Conservation (phyloP, 1,140 invertebrate species). For the Zaprionus capensis region DNA sequence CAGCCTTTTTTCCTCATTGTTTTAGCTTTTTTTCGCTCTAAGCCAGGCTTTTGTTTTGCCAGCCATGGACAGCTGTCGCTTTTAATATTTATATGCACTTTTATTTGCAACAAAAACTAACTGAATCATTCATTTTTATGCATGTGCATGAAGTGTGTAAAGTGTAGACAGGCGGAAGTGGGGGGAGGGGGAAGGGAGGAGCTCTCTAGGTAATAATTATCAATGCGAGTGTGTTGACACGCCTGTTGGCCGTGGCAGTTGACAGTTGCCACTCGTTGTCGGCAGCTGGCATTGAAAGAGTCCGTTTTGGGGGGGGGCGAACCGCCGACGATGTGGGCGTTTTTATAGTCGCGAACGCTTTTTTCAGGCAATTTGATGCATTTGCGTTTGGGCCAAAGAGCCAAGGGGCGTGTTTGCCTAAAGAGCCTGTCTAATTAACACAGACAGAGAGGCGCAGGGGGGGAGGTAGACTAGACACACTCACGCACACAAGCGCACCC, state of each 20-base stretch:
- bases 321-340: conserved; percentile 52
- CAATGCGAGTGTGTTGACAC: conserved; percentile 47
- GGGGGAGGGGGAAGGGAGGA: neutral
- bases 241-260: conserved; percentile 52
- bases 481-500: conserved; percentile 46
- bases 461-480: neutral
- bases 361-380: conserved; percentile 76
- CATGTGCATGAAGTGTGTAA: conserved; percentile 41
- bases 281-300: conserved; percentile 58
- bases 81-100: conserved; percentile 66
- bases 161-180: conserved; percentile 25
- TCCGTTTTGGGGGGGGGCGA: neutral
- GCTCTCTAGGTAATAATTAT: conserved; percentile 59
- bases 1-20: conserved; percentile 1
- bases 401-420: conserved; percentile 62
- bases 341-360: conserved; percentile 68
- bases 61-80: conserved; percentile 59
- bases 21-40: conserved; percentile 40
- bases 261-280: conserved; percentile 25
- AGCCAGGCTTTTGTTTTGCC: conserved; percentile 54
- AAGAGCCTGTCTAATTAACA: conserved; percentile 69
- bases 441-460: conserved; percentile 22
- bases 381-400: conserved; percentile 46
- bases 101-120: conserved; percentile 52
- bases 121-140: conserved; percentile 66